phyloP scores from a whole-genome alignment of 2,888 invertebrate species.

The Villa cingulata region DNA sequence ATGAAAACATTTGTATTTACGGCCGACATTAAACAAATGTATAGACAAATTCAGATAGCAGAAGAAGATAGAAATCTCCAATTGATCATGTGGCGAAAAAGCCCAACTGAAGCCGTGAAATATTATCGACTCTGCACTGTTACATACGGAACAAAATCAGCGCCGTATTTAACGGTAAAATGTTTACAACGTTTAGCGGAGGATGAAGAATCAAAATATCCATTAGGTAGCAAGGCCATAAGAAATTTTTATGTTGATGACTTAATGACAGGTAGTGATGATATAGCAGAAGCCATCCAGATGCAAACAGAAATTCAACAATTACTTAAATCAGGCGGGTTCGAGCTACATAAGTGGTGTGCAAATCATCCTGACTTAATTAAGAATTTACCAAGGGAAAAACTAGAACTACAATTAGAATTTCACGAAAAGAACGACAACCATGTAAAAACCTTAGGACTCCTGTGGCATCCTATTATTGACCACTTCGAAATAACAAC shows the following conservation, averaged over 20 bases:
- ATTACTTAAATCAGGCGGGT: not conserved
- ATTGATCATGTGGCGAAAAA: not conserved
- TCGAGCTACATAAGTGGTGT: not conserved
- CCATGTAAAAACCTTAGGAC: not conserved
- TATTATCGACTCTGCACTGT: slow-evolving; percentile 24
- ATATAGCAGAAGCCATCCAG: not conserved
- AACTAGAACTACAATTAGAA: not conserved
- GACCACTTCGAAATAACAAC: not conserved
- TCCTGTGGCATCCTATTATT: not conserved
- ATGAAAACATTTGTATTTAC: not conserved
- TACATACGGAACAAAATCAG: not conserved
- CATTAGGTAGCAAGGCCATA: not conserved
- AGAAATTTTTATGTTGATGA: not conserved
- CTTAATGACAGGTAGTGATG: not conserved
- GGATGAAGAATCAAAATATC: not conserved
- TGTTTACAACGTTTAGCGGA: not conserved
- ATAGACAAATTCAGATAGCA: not conserved
- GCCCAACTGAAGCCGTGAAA: slow-evolving; percentile 18
- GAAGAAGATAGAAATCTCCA: not conserved
- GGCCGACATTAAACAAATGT: not conserved
- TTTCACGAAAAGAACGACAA: not conserved
- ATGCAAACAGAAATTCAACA: not conserved
- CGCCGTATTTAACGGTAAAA: not conserved
- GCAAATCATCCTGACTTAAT: not conserved
- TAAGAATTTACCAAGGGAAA: not conserved